Conservation (phyloP, 2,888 invertebrate species). For the Mythimna impura region DNA sequence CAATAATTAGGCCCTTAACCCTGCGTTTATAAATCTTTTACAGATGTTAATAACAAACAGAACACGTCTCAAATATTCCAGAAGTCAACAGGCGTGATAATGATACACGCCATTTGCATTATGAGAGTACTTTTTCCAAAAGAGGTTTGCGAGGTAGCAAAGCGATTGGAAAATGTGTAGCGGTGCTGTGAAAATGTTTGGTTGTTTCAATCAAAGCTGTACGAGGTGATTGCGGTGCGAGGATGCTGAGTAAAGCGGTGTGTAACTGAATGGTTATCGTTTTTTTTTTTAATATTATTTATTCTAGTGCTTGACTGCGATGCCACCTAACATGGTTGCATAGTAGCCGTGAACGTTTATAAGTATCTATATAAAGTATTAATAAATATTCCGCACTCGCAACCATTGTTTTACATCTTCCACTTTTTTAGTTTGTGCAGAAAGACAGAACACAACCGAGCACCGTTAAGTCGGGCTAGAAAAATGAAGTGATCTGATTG, state of each 20-base stretch:
- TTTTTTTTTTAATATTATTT: too few species aligned
- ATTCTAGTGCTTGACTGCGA: too few species aligned
- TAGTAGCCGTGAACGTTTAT: too few species aligned
- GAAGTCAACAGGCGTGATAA: conserved; percentile 37
- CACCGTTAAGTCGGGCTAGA: background rate
- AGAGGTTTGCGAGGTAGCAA: background rate
- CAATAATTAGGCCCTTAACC: conserved; percentile 35
- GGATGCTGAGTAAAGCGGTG: background rate
- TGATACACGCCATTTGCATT: conserved; percentile 50
- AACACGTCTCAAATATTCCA: conserved; percentile 30
- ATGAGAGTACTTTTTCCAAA: conserved; percentile 13
- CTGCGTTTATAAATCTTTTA: conserved; percentile 25
- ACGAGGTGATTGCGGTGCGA: background rate
- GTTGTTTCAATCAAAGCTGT: background rate
- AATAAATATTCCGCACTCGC: too few species aligned
- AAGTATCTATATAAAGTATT: too few species aligned
- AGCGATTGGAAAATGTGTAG: background rate
- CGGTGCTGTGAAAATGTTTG: background rate
- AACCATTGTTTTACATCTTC: too few species aligned
- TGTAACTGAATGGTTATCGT: background rate
- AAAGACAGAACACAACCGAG: background rate
- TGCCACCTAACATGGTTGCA: too few species aligned
- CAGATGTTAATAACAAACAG: conserved; percentile 11
- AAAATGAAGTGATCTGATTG: background rate
- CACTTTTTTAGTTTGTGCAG: too few species aligned